Evolutionary conservation across 2,113 vertebrate species (phyloP), one percentile per base, ranked within the genome.

Genomic region (Benitochromis conjunctus): DNA sequence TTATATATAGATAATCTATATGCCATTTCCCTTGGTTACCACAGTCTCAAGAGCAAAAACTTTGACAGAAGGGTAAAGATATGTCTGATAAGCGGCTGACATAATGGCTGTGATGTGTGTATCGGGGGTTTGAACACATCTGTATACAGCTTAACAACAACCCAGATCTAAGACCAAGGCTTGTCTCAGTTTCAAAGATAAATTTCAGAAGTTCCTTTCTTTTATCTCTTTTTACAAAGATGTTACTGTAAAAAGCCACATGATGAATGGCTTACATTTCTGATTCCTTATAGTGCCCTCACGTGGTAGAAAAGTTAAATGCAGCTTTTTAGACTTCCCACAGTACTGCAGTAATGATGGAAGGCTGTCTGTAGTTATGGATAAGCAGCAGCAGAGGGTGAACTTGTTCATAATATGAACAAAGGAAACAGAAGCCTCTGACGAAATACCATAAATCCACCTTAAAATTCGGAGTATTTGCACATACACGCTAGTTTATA

Each of bases 1-100:
- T 86, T 93, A 94, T 92, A 93, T 90, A 92, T 95, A 95, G 69
- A 31, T 51, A 43, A 4, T 31, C 43, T 48, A 31, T 51, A 51
- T 4, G 0, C 82, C 79, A 82, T 79, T 71, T 92, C 86, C 88
- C 88, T 41, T 2, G 69, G 83, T 85, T 83, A 80, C 82, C 46
- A 41, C 85, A 82, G 76, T 29, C 79, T 80, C 76, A 85, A 79
- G 36, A 81, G 86, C 76, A 51, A 76, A 86, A 91, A 93, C 81
- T 6, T 78, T 91, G 83, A 93, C 84, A 89, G 80, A 90, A 51
- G 31, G 31, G 62, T 86, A 80, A 81, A 84, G 81, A 86, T n/a
- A 19, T 43, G 51, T 76, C 69, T 51, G 69, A 76, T 51, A 76
- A 76, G 26, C 24, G n/a, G 46, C 16, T 76, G 71, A 51, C 10